Conservation (phyloP, 2,797 vertebrate genomes). For the Odontamblyopus lacepedii region DNA sequence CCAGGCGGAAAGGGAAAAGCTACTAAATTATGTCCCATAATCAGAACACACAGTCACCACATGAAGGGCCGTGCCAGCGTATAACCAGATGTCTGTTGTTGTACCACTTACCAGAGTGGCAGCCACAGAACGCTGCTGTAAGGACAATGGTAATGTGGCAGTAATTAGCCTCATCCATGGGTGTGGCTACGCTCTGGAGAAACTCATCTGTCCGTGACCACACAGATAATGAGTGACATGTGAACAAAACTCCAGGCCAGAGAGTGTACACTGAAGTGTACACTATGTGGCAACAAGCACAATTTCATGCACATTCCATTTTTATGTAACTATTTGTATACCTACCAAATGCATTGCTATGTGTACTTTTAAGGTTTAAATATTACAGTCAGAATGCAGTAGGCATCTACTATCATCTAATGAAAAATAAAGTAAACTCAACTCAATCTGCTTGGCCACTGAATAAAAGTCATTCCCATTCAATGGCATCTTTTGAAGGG, state of each 20-base stretch:
- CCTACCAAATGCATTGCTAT: background rate
- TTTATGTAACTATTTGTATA: background rate
- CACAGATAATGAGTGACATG: conserved; percentile 67
- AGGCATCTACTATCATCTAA: too few species aligned
- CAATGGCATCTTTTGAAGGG: too few species aligned
- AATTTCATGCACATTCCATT: background rate
- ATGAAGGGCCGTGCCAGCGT: conserved; percentile 61
- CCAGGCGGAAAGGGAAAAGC: conserved; percentile 29
- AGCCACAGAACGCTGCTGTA: conserved; percentile 67
- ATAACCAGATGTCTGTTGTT: conserved; percentile 64
- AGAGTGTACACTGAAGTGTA: background rate
- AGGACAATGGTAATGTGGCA: conserved; percentile 67
- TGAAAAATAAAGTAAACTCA: too few species aligned
- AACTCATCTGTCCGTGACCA: conserved; percentile 54
- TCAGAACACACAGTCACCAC: conserved; percentile 68
- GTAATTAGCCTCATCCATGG: conserved; percentile 69
- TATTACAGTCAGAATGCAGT: too few species aligned
- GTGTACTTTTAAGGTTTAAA: too few species aligned
- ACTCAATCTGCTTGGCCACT: too few species aligned
- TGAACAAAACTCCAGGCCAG: background rate
- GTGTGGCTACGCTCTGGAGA: conserved; percentile 53
- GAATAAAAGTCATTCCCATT: too few species aligned
- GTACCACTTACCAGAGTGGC: conserved; percentile 55
- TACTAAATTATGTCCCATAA: conserved; percentile 71
- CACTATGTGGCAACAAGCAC: background rate